Percentiles rank a stretch among this genome's conserved stretches.
These are phyloP conservation scores for Octopus bimaculoides DNA, from an alignment of 1,140 invertebrate species.

Conservation along the genomic window DNA sequence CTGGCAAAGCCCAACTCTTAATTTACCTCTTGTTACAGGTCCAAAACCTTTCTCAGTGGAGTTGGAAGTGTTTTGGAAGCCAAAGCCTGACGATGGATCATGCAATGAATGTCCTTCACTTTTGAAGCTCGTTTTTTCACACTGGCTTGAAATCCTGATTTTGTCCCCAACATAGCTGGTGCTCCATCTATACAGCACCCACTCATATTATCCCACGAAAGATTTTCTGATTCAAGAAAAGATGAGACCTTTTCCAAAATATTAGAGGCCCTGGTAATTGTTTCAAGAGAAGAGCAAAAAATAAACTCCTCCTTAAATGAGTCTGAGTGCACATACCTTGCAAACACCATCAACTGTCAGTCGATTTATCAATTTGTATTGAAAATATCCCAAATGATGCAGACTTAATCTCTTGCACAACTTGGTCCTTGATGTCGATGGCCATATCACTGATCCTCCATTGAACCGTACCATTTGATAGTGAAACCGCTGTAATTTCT, in stretches of 20 bases:
- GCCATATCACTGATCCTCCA: not conserved
- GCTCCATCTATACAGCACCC: not conserved
- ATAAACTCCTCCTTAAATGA: not conserved
- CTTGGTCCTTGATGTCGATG: not conserved
- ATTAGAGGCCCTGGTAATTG: not conserved
- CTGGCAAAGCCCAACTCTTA: too few relatives aligned
- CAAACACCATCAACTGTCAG: not conserved
- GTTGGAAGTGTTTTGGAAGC: not conserved
- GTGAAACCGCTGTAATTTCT: slow-evolving; percentile 6
- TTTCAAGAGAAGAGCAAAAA: slow-evolving; percentile 2
- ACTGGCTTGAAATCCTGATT: not conserved
- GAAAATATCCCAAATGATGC: not conserved
- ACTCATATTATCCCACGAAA: not conserved
- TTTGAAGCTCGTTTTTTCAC: not conserved
- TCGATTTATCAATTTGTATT: not conserved
- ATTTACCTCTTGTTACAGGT: not conserved
- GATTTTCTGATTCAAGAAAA: not conserved
- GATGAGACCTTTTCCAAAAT: slow-evolving; percentile 1
- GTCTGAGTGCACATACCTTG: not conserved
- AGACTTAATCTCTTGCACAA: not conserved
- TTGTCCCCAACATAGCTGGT: not conserved
- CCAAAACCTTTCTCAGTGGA: not conserved
- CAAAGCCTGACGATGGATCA: not conserved
- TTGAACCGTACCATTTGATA: not conserved
- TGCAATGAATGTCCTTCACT: not conserved